Evolutionary conservation across 1,140 invertebrate genomes (phyloP).

Genomic region (Proales similis): DNA sequence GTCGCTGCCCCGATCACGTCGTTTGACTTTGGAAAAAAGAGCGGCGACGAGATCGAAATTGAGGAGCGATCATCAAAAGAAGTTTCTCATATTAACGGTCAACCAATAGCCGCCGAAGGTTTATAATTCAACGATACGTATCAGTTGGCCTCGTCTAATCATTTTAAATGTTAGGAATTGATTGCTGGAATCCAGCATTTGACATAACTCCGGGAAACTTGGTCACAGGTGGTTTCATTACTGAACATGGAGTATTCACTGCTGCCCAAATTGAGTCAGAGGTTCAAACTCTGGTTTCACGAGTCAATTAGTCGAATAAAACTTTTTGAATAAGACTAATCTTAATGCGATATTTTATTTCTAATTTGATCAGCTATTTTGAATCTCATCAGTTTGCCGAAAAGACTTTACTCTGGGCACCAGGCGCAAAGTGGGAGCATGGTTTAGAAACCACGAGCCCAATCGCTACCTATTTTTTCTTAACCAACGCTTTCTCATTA

Average conservation of each 20-base stretch:
- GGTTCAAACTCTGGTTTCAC: no score
- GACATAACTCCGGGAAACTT: slow-evolving; percentile 90
- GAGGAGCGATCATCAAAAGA: slow-evolving; percentile 83
- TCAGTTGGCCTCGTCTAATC: not conserved
- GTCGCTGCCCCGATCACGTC: slow-evolving; percentile 85
- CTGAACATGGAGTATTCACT: slow-evolving; percentile 77
- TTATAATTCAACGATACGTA: not conserved
- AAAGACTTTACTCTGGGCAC: no score
- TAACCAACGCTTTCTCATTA: no score
- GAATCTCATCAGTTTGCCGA: no score
- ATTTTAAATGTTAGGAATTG: slow-evolving; percentile 61
- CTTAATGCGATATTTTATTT: no score
- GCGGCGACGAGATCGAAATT: slow-evolving; percentile 78
- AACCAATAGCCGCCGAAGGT: slow-evolving; percentile 73
- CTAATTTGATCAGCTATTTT: no score
- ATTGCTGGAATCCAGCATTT: slow-evolving; percentile 97
- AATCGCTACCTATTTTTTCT: no score
- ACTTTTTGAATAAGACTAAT: no score
- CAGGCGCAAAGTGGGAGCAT: no score
- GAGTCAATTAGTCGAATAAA: no score
- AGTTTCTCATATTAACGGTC: slow-evolving; percentile 76
- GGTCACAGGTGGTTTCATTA: slow-evolving; percentile 88
- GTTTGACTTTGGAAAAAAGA: slow-evolving; percentile 72
- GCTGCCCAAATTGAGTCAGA: slow-evolving; percentile 53
- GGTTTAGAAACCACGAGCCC: no score